phyloP scores from a whole-genome alignment of 2,797 vertebrate species.

The Okamejei kenojei region DNA sequence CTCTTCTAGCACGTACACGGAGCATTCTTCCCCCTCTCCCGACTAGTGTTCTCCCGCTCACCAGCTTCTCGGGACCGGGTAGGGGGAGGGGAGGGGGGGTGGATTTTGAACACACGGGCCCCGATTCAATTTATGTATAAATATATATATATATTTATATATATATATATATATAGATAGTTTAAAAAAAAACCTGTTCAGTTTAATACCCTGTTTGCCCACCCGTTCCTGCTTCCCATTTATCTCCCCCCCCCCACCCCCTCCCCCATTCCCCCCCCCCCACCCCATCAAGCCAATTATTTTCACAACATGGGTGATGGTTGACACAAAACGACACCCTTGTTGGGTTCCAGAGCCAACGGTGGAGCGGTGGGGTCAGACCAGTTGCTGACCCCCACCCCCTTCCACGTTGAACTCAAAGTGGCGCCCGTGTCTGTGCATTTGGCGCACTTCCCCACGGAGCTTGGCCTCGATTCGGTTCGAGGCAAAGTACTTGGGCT shows the following conservation, averaged over 20 bases:
- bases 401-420: constrained; percentile 12
- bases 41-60: not conserved
- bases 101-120: not conserved
- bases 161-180: not conserved
- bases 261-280: not conserved
- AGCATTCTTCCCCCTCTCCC: constrained; percentile 5
- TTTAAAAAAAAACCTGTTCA: not conserved
- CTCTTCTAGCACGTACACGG: constrained; percentile 5
- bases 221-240: not conserved
- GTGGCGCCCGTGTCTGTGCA: not conserved
- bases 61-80: not conserved
- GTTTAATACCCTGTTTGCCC: constrained; percentile 33
- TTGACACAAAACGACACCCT: not conserved
- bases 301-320: not conserved
- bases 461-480: constrained; percentile 8
- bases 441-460: not conserved
- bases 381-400: constrained; percentile 27
- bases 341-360: not conserved
- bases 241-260: not conserved
- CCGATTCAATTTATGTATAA: constrained; percentile 25
- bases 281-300: not conserved
- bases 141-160: constrained; percentile 31
- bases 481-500: not conserved
- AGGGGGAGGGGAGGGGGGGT: not conserved
- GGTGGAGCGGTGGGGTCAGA: not conserved